A percentile compares a stretch with the other conserved stretches of the same genome.
These are phyloP conservation scores for Lithobates pipiens DNA, from an alignment of 2,797 vertebrate species.

Conservation along the genomic window DNA sequence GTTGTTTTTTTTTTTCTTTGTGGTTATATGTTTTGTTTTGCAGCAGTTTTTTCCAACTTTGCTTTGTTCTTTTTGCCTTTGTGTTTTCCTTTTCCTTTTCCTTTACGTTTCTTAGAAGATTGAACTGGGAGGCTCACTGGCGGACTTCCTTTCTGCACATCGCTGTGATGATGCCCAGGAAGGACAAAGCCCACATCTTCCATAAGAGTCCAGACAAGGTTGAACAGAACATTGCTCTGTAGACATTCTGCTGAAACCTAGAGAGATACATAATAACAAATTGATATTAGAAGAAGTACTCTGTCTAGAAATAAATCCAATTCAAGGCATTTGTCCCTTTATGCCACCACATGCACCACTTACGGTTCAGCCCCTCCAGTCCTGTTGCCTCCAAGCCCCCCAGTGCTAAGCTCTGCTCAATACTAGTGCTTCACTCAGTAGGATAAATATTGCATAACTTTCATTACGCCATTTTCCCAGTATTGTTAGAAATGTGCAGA, in stretches of 20 bases:
- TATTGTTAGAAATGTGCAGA: too few species aligned
- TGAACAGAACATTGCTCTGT: too few species aligned
- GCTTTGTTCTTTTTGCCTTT: not conserved
- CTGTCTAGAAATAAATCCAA: not conserved
- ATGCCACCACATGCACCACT: too few species aligned
- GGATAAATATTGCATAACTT: not conserved
- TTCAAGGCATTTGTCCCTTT: not conserved
- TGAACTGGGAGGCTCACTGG: not conserved
- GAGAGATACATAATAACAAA: not conserved
- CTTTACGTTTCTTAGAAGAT: slow-evolving; percentile 4
- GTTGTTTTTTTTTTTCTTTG: not conserved
- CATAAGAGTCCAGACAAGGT: too few species aligned
- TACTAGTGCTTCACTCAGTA: too few species aligned
- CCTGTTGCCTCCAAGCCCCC: not conserved
- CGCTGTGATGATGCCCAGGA: too few species aligned
- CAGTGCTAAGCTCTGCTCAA: not conserved
- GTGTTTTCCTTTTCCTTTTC: not conserved
- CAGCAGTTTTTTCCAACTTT: not conserved
- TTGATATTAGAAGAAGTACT: too few species aligned
- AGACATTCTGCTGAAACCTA: too few species aligned
- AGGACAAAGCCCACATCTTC: too few species aligned
- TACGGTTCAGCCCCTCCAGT: not conserved
- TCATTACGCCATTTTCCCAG: too few species aligned
- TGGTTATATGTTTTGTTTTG: not conserved
- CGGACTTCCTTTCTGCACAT: not conserved